These are phyloP conservation scores for Coregonus clupeaformis DNA, from an alignment of 2,113 vertebrate species.

Conservation along the genomic window DNA sequence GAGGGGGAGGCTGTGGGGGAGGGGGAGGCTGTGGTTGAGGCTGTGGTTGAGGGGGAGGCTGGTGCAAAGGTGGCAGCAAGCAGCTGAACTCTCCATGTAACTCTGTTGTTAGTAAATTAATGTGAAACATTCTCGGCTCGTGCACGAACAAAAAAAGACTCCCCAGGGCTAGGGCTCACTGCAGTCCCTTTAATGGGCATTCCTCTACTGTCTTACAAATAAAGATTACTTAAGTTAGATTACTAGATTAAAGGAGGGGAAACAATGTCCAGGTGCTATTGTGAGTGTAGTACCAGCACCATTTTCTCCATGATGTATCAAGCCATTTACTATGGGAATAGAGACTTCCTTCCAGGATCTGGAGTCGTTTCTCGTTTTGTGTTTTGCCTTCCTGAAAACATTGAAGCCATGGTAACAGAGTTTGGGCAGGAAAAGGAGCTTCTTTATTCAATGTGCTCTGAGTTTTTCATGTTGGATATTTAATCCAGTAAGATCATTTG, in stretches of 20 bases:
- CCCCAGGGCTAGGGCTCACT: not conserved
- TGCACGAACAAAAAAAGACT: not conserved
- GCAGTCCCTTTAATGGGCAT: not conserved
- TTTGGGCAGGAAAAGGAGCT: not conserved
- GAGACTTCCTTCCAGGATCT: constrained; percentile 5
- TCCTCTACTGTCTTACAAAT: not conserved
- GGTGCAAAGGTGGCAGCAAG: not conserved
- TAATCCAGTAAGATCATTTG: not conserved
- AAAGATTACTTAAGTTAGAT: not conserved
- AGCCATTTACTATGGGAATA: not conserved
- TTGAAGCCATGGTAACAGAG: not conserved
- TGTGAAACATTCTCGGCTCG: not conserved
- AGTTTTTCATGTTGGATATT: not conserved
- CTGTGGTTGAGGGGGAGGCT: not conserved
- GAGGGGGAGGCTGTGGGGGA: not conserved
- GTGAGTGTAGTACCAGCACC: not conserved
- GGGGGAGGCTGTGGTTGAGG: not conserved
- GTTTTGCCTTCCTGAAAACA: constrained; percentile 9
- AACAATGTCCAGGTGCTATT: not conserved
- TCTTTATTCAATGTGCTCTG: not conserved
- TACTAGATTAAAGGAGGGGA: not conserved
- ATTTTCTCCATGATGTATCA: not conserved
- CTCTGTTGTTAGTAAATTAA: not conserved
- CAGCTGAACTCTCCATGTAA: not conserved
- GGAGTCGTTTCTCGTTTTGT: not conserved